phyloP scores from a whole-genome alignment of 2,888 invertebrate genomes.

The Caenorhabditis sinica region DNA sequence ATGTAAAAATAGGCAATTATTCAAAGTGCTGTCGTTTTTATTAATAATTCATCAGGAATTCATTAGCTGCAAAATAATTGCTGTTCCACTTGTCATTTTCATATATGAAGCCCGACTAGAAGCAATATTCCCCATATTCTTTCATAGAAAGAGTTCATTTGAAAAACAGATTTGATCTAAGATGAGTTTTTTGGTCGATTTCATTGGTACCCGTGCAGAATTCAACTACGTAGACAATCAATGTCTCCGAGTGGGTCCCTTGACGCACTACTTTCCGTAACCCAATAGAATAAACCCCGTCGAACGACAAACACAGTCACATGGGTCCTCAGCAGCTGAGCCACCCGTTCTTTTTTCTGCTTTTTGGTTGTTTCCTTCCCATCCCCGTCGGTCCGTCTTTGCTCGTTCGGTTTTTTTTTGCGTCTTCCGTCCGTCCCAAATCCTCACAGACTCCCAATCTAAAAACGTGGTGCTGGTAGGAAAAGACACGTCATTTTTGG shows the following conservation, averaged over 20 bases:
- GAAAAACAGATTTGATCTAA: neutral
- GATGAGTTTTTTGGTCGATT: neutral
- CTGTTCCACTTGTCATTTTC: slow-evolving; percentile 7
- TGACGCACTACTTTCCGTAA: slow-evolving; percentile 10
- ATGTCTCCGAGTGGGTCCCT: slow-evolving; percentile 3
- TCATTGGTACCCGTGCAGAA: neutral
- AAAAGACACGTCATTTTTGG: slow-evolving; percentile 37
- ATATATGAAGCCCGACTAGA: neutral
- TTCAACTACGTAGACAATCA: slow-evolving; percentile 7
- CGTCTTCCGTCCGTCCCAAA: neutral
- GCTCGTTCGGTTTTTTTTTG: slow-evolving; percentile 3
- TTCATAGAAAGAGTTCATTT: neutral
- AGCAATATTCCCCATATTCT: neutral
- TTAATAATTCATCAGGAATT: slow-evolving; percentile 18
- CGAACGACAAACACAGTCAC: slow-evolving; percentile 48
- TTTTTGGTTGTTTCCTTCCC: slow-evolving; percentile 28
- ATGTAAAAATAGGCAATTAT: neutral
- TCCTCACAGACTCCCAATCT: slow-evolving; percentile 16
- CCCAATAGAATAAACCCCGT: slow-evolving; percentile 5
- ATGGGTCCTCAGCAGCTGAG: slow-evolving; percentile 51
- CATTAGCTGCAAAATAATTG: neutral
- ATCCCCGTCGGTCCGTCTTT: neutral
- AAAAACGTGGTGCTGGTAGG: neutral
- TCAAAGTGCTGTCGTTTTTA: neutral
- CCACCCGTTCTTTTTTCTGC: slow-evolving; percentile 21